Evolutionary conservation across 2,888 invertebrate species (phyloP).

Genomic region (Selenia dentaria): DNA sequence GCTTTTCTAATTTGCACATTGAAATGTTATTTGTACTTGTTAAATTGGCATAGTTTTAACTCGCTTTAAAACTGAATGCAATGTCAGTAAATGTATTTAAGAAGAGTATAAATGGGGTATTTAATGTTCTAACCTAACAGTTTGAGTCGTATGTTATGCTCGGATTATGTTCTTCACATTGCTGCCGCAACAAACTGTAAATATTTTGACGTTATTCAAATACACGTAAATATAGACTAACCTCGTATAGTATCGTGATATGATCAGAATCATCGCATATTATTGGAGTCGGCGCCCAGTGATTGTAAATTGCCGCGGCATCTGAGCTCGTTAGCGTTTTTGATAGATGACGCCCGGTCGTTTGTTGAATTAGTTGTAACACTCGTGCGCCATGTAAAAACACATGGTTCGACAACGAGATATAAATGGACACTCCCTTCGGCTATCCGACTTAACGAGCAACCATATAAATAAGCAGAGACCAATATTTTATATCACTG

Average conservation of each 20-base stretch:
- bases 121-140: neutral
- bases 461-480: slow-evolving; percentile 76
- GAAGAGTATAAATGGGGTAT: too few relatives aligned
- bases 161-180: neutral
- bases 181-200: slow-evolving; percentile 8
- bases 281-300: slow-evolving; percentile 64
- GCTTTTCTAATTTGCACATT: slow-evolving; percentile 17
- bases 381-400: slow-evolving; percentile 75
- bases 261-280: slow-evolving; percentile 72
- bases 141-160: too few relatives aligned
- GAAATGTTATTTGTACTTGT: slow-evolving; percentile 10
- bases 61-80: neutral
- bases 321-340: slow-evolving; percentile 81
- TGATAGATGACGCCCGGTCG: slow-evolving; percentile 82
- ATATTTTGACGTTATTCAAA: slow-evolving; percentile 23
- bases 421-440: slow-evolving; percentile 80
- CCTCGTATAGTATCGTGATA: slow-evolving; percentile 41
- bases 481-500: slow-evolving; percentile 70
- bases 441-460: slow-evolving; percentile 82
- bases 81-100: too few relatives aligned
- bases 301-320: slow-evolving; percentile 78
- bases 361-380: slow-evolving; percentile 81
- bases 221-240: slow-evolving; percentile 5
- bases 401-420: slow-evolving; percentile 77
- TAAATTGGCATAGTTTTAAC: slow-evolving; percentile 2